These are phyloP conservation scores for Pica pica DNA, from an alignment of 2,113 vertebrate genomes.

Conservation along the genomic window DNA sequence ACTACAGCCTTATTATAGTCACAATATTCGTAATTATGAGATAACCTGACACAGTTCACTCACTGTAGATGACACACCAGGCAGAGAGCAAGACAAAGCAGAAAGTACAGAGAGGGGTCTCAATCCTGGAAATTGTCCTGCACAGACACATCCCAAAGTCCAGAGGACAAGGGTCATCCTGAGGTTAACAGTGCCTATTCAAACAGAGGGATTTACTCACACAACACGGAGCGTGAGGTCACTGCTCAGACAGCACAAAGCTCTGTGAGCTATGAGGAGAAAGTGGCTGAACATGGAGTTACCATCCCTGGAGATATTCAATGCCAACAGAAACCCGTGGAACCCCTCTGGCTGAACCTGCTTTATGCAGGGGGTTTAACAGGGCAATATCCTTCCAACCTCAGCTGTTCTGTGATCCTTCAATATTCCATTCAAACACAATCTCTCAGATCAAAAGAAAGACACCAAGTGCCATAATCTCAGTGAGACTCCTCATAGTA, in stretches of 20 bases:
- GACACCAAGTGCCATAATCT: not conserved
- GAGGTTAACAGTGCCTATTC: not conserved
- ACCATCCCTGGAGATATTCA: not conserved
- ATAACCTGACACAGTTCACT: not conserved
- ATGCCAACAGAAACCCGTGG: accelerated
- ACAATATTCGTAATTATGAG: not conserved
- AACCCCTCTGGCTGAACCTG: not conserved
- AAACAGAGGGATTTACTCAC: not conserved
- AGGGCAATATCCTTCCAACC: not conserved
- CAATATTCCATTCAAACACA: not conserved
- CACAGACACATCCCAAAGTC: not conserved
- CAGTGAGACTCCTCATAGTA: not conserved
- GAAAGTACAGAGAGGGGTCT: not conserved
- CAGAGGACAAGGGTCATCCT: not conserved
- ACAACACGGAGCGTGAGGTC: not conserved
- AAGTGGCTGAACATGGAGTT: not conserved
- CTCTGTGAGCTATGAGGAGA: not conserved
- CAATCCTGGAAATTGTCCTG: not conserved
- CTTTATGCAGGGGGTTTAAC: not conserved
- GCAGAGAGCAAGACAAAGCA: not conserved
- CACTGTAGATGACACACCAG: not conserved
- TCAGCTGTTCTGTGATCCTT: not conserved
- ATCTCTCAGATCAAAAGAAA: not conserved
- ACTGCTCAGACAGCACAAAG: not conserved
- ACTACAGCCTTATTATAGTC: not conserved